Evolutionary conservation across 2,888 invertebrate species (phyloP), one percentile per base, ranked within the genome.

Genomic region (Diplazon laetatorius): DNA sequence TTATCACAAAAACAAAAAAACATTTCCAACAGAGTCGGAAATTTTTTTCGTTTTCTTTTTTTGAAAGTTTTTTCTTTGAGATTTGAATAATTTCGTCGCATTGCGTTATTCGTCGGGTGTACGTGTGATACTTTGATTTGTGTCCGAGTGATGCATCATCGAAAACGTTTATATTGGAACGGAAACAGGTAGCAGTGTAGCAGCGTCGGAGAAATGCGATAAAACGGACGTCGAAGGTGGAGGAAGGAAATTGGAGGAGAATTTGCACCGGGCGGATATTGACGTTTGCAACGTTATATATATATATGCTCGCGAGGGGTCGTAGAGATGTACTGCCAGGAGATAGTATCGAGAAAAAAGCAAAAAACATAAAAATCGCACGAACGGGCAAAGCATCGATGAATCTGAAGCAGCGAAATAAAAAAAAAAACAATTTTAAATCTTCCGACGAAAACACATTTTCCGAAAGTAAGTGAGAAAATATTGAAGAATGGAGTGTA

Each of bases 211-310:
- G 20, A 12, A 18, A 35, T 14, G 22, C 59, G 22, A 37, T 20
- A 71, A 30, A 57, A 30, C 20, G 69, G 39, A 59, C 20, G 18
- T 2, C 35, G 48, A 37, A 46, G 18, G 50, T 35, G 52, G 50
- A 50, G 63, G 42, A 74, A 57, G 74, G 78, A 78, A 78, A 78
- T 74, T 78, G 78, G 69, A 52, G 63, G 22, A 39, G 69, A 78
- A 74, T 78, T 70, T 57, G 65, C 44, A 59, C 60, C 69, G 20
- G 39, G 50, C 73, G 78, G 78, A 78, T 78, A 78, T 78, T 78
- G 78, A 74, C 70, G 78, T 78, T 74, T 70, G 70, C 74, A 22
- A 37, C 60, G 74, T 68, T 75, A 55, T 62, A 48, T 39, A 50
- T 30, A 44, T 68, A 30, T 16, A 39, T 25, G 22, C 10, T 22